Percentiles rank a stretch among this genome's conserved stretches.
Evolutionary conservation across 2,888 invertebrate species (phyloP).

Genomic region (Diaprepes abbreviatus): DNA sequence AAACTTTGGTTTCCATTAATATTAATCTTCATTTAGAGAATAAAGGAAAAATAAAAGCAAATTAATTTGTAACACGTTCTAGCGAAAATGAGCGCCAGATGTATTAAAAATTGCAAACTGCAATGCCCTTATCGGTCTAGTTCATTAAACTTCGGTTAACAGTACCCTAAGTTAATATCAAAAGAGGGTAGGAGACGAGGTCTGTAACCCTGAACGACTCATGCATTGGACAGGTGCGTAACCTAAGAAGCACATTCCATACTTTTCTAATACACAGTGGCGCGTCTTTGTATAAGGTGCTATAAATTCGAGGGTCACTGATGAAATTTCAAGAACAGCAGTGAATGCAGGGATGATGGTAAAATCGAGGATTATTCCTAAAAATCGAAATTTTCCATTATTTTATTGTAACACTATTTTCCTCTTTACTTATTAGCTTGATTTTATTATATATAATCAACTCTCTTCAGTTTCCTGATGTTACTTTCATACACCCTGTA

Average conservation of each 20-base stretch:
- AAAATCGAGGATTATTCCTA: no score
- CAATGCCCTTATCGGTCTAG: slow-evolving; percentile 46
- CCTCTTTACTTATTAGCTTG: no score
- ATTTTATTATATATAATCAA: no score
- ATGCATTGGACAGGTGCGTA: slow-evolving; percentile 36
- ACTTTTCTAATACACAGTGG: slow-evolving; percentile 11
- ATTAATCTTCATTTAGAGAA: neutral
- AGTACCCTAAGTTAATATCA: slow-evolving; percentile 59
- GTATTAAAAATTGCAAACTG: slow-evolving; percentile 29
- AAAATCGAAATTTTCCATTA: no score
- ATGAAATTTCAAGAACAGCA: no score
- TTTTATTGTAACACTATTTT: no score
- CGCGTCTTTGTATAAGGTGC: neutral
- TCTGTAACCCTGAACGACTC: slow-evolving; percentile 29
- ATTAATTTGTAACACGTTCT: neutral
- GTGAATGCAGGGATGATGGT: no score
- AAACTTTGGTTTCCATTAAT: neutral
- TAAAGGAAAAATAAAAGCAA: neutral
- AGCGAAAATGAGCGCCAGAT: slow-evolving; percentile 29
- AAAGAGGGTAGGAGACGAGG: slow-evolving; percentile 49
- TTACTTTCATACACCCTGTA: no score
- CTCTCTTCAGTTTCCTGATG: no score
- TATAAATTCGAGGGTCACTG: no score
- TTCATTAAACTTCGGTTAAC: slow-evolving; percentile 58
- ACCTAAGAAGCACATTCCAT: slow-evolving; percentile 32